Percentiles rank a stretch among this genome's conserved stretches.
These are phyloP conservation scores for Nanorana parkeri DNA, from an alignment of 2,113 vertebrate genomes.

Conservation along the genomic window DNA sequence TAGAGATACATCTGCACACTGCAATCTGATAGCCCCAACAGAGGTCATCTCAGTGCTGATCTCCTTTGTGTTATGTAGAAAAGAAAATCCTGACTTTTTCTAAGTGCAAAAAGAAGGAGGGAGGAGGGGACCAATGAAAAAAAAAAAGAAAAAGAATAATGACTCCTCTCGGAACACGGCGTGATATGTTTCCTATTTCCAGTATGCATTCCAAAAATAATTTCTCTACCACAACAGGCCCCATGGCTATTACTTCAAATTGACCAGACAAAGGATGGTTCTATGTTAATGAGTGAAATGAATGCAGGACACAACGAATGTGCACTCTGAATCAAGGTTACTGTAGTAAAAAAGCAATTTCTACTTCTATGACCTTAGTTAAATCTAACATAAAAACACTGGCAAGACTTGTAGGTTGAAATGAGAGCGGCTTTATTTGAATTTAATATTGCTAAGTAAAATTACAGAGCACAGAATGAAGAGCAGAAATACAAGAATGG, in stretches of 20 bases:
- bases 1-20: slow-evolving; percentile 39
- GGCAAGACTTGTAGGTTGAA: background rate
- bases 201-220: slow-evolving; percentile 40
- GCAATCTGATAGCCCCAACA: slow-evolving; percentile 36
- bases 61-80: slow-evolving; percentile 25
- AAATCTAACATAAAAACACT: slow-evolving; percentile 7
- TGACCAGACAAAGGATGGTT: slow-evolving; percentile 19
- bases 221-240: slow-evolving; percentile 24
- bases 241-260: slow-evolving; percentile 9
- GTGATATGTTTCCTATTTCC: slow-evolving; percentile 48
- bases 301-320: background rate
- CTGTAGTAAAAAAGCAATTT: background rate
- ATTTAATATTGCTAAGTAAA: too few species aligned
- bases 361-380: too few species aligned
- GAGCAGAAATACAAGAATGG: too few species aligned
- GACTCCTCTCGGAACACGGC: slow-evolving; percentile 47
- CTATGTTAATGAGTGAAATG: slow-evolving; percentile 13
- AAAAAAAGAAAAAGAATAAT: slow-evolving; percentile 40
- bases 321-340: background rate
- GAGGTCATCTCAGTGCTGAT: slow-evolving; percentile 48
- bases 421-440: background rate
- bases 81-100: slow-evolving; percentile 6
- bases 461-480: too few species aligned
- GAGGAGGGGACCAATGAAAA: slow-evolving; percentile 38
- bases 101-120: slow-evolving; percentile 33